Conservation (phyloP, 2,797 vertebrate species). For the Lerista edwardsae region DNA sequence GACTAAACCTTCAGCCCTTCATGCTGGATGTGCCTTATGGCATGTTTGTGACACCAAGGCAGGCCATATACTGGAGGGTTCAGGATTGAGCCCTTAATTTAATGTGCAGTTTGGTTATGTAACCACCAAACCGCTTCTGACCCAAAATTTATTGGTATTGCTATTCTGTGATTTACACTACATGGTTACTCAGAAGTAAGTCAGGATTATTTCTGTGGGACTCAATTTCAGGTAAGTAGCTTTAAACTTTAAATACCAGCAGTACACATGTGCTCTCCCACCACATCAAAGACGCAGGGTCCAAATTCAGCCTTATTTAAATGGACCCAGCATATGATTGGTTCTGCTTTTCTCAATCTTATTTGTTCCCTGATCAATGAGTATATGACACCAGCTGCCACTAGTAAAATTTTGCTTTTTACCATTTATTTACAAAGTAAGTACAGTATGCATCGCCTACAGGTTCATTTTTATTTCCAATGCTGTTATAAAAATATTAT, state of each 20-base stretch:
- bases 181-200: not conserved
- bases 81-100: too few relatives aligned
- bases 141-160: not conserved
- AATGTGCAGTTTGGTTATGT: too few relatives aligned
- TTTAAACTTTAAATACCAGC: not conserved
- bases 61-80: too few relatives aligned
- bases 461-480: not conserved
- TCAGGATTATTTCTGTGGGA: not conserved
- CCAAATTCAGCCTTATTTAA: not conserved
- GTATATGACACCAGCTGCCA: not conserved
- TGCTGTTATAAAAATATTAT: not conserved
- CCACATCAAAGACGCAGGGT: not conserved
- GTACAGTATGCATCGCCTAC: not conserved
- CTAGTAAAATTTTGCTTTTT: not conserved
- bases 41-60: too few relatives aligned
- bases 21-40: too few relatives aligned
- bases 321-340: not conserved
- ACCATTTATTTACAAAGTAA: not conserved
- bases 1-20: too few relatives aligned
- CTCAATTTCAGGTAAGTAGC: not conserved
- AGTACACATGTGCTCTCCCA: not conserved
- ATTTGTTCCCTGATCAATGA: not conserved
- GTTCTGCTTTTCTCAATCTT: not conserved
- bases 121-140: not conserved
- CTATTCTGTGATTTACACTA: not conserved